A percentile compares a stretch with the other conserved stretches of the same genome.
These are phyloP conservation scores for Setophaga coronata DNA, from an alignment of 2,113 vertebrate genomes.

Conservation along the genomic window DNA sequence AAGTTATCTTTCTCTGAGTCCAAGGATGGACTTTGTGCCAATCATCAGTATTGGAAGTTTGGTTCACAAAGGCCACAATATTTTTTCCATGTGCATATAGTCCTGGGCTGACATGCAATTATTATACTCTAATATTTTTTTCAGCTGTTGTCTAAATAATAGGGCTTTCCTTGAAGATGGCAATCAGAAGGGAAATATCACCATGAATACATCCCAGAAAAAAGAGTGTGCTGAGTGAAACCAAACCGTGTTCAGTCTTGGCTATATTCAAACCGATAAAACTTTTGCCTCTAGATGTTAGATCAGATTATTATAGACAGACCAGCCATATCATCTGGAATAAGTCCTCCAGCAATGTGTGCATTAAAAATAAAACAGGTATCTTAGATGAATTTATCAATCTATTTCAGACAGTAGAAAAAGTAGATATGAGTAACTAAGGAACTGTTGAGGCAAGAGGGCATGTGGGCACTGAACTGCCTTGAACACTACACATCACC, in stretches of 20 bases:
- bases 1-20: neutral
- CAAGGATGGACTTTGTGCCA: neutral
- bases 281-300: neutral
- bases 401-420: neutral
- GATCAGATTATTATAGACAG: neutral
- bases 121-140: neutral
- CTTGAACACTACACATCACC: neutral
- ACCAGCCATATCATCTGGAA: neutral
- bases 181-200: neutral
- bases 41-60: neutral
- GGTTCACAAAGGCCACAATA: neutral
- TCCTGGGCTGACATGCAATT: neutral
- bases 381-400: neutral
- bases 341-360: neutral
- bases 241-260: neutral
- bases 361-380: neutral
- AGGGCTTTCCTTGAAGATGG: neutral
- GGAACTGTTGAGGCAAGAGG: neutral
- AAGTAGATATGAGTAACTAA: neutral
- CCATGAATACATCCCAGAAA: neutral
- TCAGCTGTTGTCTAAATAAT: neutral
- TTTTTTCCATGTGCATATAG: neutral
- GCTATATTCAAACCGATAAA: neutral
- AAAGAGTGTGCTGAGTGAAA: neutral
- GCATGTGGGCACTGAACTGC: neutral